These are phyloP conservation scores for Bombylius discolor DNA, from an alignment of 2,888 invertebrate genomes.

Conservation along the genomic window DNA sequence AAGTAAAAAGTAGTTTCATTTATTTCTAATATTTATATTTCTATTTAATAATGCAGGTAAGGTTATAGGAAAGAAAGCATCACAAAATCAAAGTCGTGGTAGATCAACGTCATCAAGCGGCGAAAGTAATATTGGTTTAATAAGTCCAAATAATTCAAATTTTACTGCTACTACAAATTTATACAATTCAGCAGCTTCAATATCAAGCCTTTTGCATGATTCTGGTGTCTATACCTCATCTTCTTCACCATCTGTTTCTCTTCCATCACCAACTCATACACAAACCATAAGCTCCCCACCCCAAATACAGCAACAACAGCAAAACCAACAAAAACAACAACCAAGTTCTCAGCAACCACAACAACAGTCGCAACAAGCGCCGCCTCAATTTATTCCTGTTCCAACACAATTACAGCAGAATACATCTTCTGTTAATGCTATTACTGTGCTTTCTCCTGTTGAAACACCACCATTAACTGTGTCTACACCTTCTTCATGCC, in stretches of 20 bases:
- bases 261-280: slow-evolving; percentile 30
- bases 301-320: slow-evolving; percentile 13
- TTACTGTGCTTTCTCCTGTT: slow-evolving; percentile 5
- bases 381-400: not conserved
- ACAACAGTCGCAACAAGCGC: not conserved
- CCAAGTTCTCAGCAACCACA: slow-evolving; percentile 6
- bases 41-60: slow-evolving; percentile 10
- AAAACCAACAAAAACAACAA: slow-evolving; percentile 10
- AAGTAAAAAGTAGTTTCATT: too few relatives aligned
- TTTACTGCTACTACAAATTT: not conserved
- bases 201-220: slow-evolving; percentile 30
- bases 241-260: slow-evolving; percentile 33
- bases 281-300: slow-evolving; percentile 29
- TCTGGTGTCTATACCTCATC: slow-evolving; percentile 35
- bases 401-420: not conserved
- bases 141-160: slow-evolving; percentile 24
- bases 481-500: not conserved
- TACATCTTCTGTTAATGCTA: slow-evolving; percentile 1
- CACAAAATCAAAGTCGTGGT: slow-evolving; percentile 24
- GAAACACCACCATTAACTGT: slow-evolving; percentile 6
- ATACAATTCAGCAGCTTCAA: slow-evolving; percentile 19
- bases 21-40: too few relatives aligned
- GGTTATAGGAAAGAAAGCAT: slow-evolving; percentile 14
- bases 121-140: slow-evolving; percentile 31
- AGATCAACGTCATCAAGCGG: slow-evolving; percentile 35